Base-by-base conservation (phyloP, 2,113 vertebrate species). In the Lagopus leucura region DNA sequence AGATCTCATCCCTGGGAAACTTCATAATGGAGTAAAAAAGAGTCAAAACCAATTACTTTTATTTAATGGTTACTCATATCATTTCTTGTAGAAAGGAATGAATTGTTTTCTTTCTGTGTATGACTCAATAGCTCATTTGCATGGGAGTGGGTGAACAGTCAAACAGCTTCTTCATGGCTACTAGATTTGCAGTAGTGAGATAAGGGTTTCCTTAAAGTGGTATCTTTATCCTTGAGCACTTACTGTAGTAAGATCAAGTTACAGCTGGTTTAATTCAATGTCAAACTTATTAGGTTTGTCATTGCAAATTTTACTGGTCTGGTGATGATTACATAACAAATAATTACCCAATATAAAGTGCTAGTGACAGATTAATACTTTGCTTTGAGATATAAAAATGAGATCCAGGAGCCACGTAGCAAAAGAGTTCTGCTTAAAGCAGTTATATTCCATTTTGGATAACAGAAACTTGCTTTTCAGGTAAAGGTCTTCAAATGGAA, bases 401-500 rank as follows among this genome's bases (percentile, higher is more conserved):
- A 92, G 71, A 89, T 73, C 67, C 0, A 13, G 61, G 27, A 96
- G 45, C 30, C 54, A 54, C 63, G 27, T 14, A 55, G 65, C 48
- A n/a, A 79, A 92, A 86, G 14, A 80, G n/a, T 48, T 83, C 32
- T 86, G n/a, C 90, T 61, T 63, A 93, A 88, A 48, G 9, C 48
- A 84, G 54, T 79, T 79, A 32, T 47, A 52, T 78, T 78, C 66
- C 16, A 69, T 54, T 76, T 86, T 27, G 92, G 69, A 45, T 69
- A 88, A 70, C 50, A 88, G 61, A 69, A 92, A 18, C 52, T 75
- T 73, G 34, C 58, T 88, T 91, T 88, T 91, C 38, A 54, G 77
- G 67, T 81, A 78, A 91, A 94, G 79, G 69, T 86, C 69, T 43
- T 91, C 82, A 64, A 88, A 69, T 82, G n/a, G n/a, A 18, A 2